Evolutionary conservation across 2,797 vertebrate species (phyloP).

Genomic region (Circus cinereus): DNA sequence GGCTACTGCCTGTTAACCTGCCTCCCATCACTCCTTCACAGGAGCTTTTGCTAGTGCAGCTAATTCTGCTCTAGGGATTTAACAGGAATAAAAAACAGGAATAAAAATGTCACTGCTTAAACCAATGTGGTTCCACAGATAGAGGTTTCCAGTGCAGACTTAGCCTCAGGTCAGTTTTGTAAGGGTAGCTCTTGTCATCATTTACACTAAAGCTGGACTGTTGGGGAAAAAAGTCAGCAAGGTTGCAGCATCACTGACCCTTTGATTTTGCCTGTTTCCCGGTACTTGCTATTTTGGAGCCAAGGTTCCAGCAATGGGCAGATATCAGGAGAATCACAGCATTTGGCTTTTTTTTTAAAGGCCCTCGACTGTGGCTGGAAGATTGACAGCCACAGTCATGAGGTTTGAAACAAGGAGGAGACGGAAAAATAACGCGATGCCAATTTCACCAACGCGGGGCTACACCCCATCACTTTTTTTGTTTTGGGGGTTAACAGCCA

Average conservation of each 20-base stretch:
- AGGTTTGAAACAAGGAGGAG: background rate
- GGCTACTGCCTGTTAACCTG: conserved; percentile 16
- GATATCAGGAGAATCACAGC: background rate
- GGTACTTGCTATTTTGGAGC: background rate
- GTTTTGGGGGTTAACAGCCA: background rate
- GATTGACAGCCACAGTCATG: background rate
- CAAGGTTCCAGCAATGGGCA: background rate
- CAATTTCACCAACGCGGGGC: background rate
- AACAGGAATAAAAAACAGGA: conserved; percentile 35
- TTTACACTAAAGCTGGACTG: conserved; percentile 22
- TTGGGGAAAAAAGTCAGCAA: background rate
- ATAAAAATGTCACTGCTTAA: conserved; percentile 55
- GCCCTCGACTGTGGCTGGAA: background rate
- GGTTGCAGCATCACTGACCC: background rate
- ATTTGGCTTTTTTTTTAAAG: background rate
- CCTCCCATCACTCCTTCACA: conserved; percentile 35
- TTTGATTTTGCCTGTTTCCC: conserved; percentile 3
- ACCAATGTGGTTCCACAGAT: conserved; percentile 10
- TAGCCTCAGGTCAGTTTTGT: conserved; percentile 45
- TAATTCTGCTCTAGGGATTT: conserved; percentile 61
- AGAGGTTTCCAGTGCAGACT: conserved; percentile 14
- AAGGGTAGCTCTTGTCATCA: conserved; percentile 26
- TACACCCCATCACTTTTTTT: background rate
- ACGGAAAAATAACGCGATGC: background rate
- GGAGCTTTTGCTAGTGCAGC: conserved; percentile 38